These are phyloP conservation scores for Anagyrus pseudococci DNA, from an alignment of 2,888 invertebrate genomes.

Conservation along the genomic window DNA sequence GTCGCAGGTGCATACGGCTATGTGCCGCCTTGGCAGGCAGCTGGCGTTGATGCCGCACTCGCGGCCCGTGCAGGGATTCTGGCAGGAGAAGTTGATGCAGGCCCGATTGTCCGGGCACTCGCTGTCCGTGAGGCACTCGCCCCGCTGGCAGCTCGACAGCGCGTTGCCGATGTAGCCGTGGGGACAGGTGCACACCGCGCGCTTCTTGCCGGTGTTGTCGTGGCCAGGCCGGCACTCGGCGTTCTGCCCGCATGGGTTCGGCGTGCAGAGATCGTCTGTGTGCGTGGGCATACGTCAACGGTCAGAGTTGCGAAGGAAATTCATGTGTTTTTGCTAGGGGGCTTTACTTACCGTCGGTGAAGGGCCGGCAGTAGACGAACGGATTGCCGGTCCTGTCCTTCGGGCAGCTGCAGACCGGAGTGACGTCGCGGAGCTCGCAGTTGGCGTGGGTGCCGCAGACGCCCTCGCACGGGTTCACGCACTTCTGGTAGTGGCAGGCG, in stretches of 20 bases:
- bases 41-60: constrained; percentile 80
- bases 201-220: constrained; percentile 80
- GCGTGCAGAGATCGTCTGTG: constrained; percentile 82
- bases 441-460: constrained; percentile 83
- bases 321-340: not conserved
- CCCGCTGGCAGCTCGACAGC: constrained; percentile 73
- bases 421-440: constrained; percentile 78
- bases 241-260: constrained; percentile 85
- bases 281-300: not conserved
- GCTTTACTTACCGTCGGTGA: constrained; percentile 71
- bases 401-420: constrained; percentile 86
- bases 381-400: constrained; percentile 88
- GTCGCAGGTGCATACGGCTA: constrained; percentile 84
- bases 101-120: constrained; percentile 79
- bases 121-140: constrained; percentile 79
- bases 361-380: constrained; percentile 80
- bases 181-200: constrained; percentile 86
- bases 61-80: constrained; percentile 73
- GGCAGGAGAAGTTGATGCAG: constrained; percentile 76
- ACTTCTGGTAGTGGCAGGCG: constrained; percentile 82
- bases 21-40: constrained; percentile 77
- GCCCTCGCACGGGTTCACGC: constrained; percentile 81
- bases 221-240: constrained; percentile 84
- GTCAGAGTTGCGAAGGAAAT: not conserved
- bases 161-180: constrained; percentile 82